These are phyloP conservation scores for Tetanocera ferruginea DNA, from an alignment of 2,888 invertebrate species.

Conservation along the genomic window DNA sequence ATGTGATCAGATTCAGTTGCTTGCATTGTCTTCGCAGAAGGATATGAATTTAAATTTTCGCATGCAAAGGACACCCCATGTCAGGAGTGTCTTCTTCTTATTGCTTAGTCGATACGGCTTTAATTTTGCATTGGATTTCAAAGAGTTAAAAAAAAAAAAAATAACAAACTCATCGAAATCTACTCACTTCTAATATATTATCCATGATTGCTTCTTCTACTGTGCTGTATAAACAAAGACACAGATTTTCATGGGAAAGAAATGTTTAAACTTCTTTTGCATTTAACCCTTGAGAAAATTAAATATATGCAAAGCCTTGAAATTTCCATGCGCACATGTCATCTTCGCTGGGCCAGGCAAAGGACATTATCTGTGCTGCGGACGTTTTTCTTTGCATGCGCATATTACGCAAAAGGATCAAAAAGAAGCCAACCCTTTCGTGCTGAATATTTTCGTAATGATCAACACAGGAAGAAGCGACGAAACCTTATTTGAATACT, in stretches of 20 bases:
- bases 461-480: slow-evolving; percentile 40
- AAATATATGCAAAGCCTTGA: slow-evolving; percentile 64
- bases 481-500: slow-evolving; percentile 66
- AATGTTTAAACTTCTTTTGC: slow-evolving; percentile 50
- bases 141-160: neutral
- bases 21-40: slow-evolving; percentile 26
- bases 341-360: slow-evolving; percentile 53
- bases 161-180: neutral
- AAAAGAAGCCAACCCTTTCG: slow-evolving; percentile 53
- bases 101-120: neutral
- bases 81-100: neutral
- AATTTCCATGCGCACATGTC: slow-evolving; percentile 55
- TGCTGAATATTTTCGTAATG: slow-evolving; percentile 40
- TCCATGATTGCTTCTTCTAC: slow-evolving; percentile 66
- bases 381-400: slow-evolving; percentile 52
- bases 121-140: neutral
- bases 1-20: slow-evolving; percentile 48
- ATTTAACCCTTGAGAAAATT: slow-evolving; percentile 61
- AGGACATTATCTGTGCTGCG: slow-evolving; percentile 50
- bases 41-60: slow-evolving; percentile 63
- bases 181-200: slow-evolving; percentile 56
- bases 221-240: slow-evolving; percentile 27
- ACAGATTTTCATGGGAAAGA: slow-evolving; percentile 65
- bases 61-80: slow-evolving; percentile 56
- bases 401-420: slow-evolving; percentile 57